Percentiles rank a stretch among this genome's conserved stretches.
Conservation (phyloP, 2,888 invertebrate species). For the Crossocerus cetratus region DNA sequence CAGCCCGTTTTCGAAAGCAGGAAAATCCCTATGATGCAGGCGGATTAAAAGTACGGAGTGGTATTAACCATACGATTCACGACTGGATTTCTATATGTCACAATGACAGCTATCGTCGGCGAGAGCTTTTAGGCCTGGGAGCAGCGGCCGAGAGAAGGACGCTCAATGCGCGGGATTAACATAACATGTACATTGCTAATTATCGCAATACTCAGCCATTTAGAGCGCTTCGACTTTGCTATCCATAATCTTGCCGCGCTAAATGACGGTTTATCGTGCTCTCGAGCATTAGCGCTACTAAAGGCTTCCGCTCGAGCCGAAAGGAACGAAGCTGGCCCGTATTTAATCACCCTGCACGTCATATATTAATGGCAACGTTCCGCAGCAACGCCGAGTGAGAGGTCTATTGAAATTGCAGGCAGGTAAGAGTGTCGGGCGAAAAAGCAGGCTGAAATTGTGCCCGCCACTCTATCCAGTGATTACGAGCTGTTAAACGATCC, state of each 20-base stretch:
- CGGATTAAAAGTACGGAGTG: not conserved
- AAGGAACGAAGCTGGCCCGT: not conserved
- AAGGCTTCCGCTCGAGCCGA: constrained; percentile 20
- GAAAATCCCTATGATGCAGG: no score
- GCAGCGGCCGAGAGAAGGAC: constrained; percentile 21
- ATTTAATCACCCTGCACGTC: not conserved
- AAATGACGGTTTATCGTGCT: constrained; percentile 46
- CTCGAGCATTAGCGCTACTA: constrained; percentile 40
- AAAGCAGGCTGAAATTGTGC: not conserved
- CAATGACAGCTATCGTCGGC: constrained; percentile 14
- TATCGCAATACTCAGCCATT: constrained; percentile 54
- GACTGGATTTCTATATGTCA: not conserved
- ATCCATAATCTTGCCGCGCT: constrained; percentile 37
- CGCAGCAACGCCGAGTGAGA: not conserved
- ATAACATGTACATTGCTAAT: constrained; percentile 55
- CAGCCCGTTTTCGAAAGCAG: no score
- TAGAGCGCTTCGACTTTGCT: constrained; percentile 34
- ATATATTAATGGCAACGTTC: not conserved
- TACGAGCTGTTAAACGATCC: not conserved
- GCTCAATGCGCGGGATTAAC: constrained; percentile 39
- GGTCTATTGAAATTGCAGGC: not conserved
- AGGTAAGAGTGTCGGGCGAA: not conserved
- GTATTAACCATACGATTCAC: not conserved
- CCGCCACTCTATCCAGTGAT: not conserved
- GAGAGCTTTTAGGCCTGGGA: constrained; percentile 19